Base-by-base conservation (phyloP, 1,140 invertebrate genomes). In the Heliothis subflexa region DNA sequence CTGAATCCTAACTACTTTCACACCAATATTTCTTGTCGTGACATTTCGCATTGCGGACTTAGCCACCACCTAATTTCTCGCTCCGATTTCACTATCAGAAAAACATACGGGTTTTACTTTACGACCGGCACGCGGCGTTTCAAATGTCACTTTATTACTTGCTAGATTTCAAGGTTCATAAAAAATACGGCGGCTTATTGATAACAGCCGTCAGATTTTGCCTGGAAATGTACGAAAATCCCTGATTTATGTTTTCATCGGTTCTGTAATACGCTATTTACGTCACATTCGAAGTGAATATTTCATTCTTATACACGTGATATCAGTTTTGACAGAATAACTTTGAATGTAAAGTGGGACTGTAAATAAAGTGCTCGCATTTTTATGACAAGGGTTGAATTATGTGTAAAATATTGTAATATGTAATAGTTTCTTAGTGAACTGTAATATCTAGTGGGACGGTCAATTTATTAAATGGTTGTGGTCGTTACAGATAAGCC, bases 21-120 rank as follows among this genome's bases (percentile, higher is more conserved):
- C 33, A 50, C 45, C 47, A 12, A 70, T 70, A 70, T 70, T 52
- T 70, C 47, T 70, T 52, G 12, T 5, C 13, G 66, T 52, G 66
- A 70, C 66, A 50, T 70, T 70, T 70, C 66, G 66, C 66, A 70
- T 70, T 70, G 66, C 66, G 66, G 66, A 28, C 66, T 49, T 21
- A 25, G 18, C 47, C 45, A 45, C 18, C 64, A 13, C 21, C 21
- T 21, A 52, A 70, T 52, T 70, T 50, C 47, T 12, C 21, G 13
- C 47, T 25, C 21, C 47, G 66, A 70, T 52, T 50, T 70, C 18
- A 52, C 62, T 47, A 66, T 12, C 40, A 13, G 12, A 16, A 18
- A 64, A 66, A 66, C 62, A 66, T 16, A 52, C 66, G 66, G 66
- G 10, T 0, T 7, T 13, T 9, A 28, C 0, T 9, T 5, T 16